phyloP scores from a whole-genome alignment of 1,140 invertebrate genomes.

The Pseudomyrmex dendroicus region DNA sequence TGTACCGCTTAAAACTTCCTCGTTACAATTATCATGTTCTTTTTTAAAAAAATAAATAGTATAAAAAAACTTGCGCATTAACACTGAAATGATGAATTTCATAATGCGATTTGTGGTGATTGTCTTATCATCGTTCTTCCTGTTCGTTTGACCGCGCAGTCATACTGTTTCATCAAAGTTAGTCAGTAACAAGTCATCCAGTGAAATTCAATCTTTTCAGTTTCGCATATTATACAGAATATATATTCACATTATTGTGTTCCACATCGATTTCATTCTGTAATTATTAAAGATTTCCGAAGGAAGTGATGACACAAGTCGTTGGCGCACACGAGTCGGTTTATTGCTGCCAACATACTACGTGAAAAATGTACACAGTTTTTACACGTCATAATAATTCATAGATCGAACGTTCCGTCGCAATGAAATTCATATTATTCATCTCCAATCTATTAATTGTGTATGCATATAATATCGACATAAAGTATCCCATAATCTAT shows the following conservation, averaged over 20 bases:
- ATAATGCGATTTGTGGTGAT: not conserved
- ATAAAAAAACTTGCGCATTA: conserved; percentile 23
- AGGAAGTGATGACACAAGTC: not conserved
- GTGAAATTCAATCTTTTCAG: not conserved
- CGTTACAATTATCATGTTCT: too few relatives aligned
- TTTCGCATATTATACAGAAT: not conserved
- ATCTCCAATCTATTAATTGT: not conserved
- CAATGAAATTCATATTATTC: conserved; percentile 42
- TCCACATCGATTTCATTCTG: not conserved
- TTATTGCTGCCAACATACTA: not conserved
- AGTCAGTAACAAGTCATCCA: not conserved
- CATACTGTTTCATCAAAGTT: conserved; percentile 8
- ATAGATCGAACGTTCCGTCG: not conserved
- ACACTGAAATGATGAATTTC: not conserved
- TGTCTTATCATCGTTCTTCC: conserved; percentile 61
- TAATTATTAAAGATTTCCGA: not conserved
- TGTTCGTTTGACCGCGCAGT: conserved; percentile 15
- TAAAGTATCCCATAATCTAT: conserved; percentile 63
- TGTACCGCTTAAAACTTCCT: too few relatives aligned
- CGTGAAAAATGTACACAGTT: not conserved
- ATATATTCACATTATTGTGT: not conserved
- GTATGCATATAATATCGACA: conserved; percentile 73
- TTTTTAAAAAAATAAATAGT: too few relatives aligned
- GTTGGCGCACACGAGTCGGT: not conserved
- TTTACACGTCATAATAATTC: not conserved